Conservation (phyloP, 2,797 vertebrate genomes). For the Clarias pachynema region DNA sequence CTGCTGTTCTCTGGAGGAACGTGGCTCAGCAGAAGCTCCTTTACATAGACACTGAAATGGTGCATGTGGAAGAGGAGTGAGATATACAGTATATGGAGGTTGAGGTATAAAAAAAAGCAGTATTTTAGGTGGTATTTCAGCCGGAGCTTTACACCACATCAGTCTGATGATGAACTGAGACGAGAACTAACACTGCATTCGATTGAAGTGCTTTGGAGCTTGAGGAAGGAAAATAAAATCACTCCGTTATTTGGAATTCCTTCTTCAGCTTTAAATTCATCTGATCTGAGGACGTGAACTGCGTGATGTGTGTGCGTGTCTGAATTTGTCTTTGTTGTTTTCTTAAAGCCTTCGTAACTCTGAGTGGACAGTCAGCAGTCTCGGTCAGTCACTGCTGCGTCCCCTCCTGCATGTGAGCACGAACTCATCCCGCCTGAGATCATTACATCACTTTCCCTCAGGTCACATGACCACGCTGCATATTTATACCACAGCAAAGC, state of each 20-base stretch:
- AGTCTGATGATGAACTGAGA: not conserved
- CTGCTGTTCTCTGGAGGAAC: too few species aligned
- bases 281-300: not conserved
- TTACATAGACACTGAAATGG: too few species aligned
- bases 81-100: too few species aligned
- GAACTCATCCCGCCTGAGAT: conserved; percentile 47
- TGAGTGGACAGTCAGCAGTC: conserved; percentile 87
- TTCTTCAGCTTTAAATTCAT: not conserved
- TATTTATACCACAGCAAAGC: conserved; percentile 9
- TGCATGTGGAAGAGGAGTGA: too few species aligned
- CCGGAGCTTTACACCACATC: not conserved
- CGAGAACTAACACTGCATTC: not conserved
- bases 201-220: not conserved
- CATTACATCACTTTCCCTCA: not conserved
- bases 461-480: not conserved
- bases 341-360: conserved; percentile 91
- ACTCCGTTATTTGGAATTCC: not conserved
- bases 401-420: conserved; percentile 79
- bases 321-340: conserved; percentile 69
- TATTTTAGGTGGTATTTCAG: too few species aligned
- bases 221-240: not conserved
- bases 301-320: conserved; percentile 17
- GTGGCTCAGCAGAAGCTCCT: too few species aligned
- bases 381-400: conserved; percentile 90
- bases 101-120: too few species aligned